phyloP scores from a whole-genome alignment of 2,113 vertebrate genomes.

The Pan paniscus region DNA sequence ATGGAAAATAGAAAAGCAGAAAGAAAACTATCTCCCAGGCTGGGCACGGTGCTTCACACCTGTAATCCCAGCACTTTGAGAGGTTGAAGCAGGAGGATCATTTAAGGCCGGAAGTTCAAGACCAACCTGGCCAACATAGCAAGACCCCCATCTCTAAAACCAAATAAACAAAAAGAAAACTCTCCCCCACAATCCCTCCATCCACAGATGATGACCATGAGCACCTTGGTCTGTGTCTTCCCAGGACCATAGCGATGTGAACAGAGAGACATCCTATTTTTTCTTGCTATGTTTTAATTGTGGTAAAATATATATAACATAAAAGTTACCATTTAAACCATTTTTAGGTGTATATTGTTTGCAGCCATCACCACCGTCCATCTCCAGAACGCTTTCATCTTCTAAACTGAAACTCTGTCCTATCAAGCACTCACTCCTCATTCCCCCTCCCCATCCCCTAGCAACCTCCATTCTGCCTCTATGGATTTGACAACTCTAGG shows the following conservation, averaged over 20 bases:
- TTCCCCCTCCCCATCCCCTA: neutral
- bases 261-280: too few relatives aligned
- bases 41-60: too few relatives aligned
- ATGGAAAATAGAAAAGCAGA: neutral
- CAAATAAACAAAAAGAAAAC: neutral
- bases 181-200: fast-evolving
- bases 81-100: too few relatives aligned
- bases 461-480: neutral
- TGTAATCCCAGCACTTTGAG: too few relatives aligned
- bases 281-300: too few relatives aligned
- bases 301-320: neutral
- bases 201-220: fast-evolving
- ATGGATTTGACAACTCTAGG: neutral
- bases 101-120: too few relatives aligned
- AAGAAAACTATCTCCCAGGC: neutral
- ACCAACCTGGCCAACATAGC: too few relatives aligned
- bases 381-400: neutral
- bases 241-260: fast-evolving
- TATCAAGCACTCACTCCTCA: neutral
- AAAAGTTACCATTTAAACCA: fast-evolving
- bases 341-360: neutral
- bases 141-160: too few relatives aligned
- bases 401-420: neutral
- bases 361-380: fast-evolving
- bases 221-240: neutral